Base-by-base conservation (phyloP, 2,888 invertebrate species). In the Cyrtodaria siliqua region DNA sequence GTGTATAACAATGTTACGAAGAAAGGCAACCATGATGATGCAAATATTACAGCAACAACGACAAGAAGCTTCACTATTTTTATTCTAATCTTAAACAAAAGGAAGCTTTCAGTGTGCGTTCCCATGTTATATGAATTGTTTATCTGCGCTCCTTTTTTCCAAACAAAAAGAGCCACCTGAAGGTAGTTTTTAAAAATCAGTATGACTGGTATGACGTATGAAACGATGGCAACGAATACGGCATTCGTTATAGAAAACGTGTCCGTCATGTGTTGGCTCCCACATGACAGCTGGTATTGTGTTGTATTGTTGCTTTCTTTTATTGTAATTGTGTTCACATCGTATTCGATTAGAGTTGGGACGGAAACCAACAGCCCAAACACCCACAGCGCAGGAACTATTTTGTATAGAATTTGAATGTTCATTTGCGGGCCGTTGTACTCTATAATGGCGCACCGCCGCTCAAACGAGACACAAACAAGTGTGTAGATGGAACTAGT, bases 1-100 rank as follows among this genome's bases (percentile, higher is more conserved):
- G 82, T 73, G 40, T 85, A 83, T 2, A 85, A 66, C 2, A 83
- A 68, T 9, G 82, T 69, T 12, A 84, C 53, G 64, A 87, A 88
- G 63, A 84, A 88, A 1, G 88, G 88, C 20, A 83, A 18, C 87
- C 88, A 88, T 6, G 85, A 83, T 1, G 85, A 44, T 2, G 85
- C 85, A 64, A 88, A 88, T n/a, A 88, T 70, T 2, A 74, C 71
- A 12, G 87, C 85, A n/a, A 86, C 84, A 6, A 86, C 26, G 2
- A 86, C 66, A 24, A 88, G 63, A 76, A 88, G 80, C 69, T 88
- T 85, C n/a, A 87, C 77, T 6, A 87, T 60, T 49, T 77, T 79
- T 23, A 84, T 77, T 47, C 79, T 74, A 14, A 66, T 75, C 52
- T 63, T 79, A 20, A 78, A 73, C 27, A 82, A 38, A 23, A 55